Evolutionary conservation across 2,888 invertebrate genomes (phyloP).

Genomic region (Pandemis corylana): DNA sequence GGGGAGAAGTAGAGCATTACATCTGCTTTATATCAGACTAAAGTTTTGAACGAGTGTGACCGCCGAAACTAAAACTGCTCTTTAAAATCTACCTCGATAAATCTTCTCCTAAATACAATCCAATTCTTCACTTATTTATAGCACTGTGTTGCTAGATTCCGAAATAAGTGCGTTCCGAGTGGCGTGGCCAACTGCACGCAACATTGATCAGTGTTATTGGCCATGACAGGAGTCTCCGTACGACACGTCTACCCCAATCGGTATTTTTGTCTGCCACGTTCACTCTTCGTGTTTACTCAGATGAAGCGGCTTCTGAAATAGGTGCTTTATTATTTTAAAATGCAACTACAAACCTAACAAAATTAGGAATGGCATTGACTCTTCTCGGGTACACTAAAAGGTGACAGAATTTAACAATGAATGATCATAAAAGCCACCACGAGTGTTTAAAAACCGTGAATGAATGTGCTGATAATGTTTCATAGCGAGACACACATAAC

Average conservation of each 20-base stretch:
- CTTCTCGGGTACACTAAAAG: constrained; percentile 51
- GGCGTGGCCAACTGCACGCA: constrained; percentile 78
- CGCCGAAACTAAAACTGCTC: not conserved
- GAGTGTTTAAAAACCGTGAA: constrained; percentile 21
- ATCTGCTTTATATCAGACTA: not conserved
- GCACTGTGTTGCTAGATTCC: constrained; percentile 63
- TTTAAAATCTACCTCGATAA: constrained; percentile 15
- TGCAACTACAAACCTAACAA: constrained; percentile 62
- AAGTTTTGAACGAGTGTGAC: not conserved
- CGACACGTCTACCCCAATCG: constrained; percentile 65
- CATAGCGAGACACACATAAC: constrained; percentile 26
- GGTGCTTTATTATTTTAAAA: constrained; percentile 33
- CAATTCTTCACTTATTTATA: constrained; percentile 39
- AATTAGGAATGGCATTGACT: constrained; percentile 60
- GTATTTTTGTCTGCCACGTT: constrained; percentile 71
- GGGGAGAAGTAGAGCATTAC: not conserved
- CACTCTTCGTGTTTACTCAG: constrained; percentile 75
- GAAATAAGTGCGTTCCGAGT: constrained; percentile 73
- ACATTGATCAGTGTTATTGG: constrained; percentile 80
- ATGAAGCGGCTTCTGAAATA: constrained; percentile 61
- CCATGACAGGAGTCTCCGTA: constrained; percentile 69
- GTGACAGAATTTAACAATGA: constrained; percentile 14
- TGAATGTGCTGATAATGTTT: constrained; percentile 36
- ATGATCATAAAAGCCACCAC: constrained; percentile 21
- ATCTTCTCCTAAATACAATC: constrained; percentile 40